Evolutionary conservation across 2,888 invertebrate genomes (phyloP), one percentile per base, ranked within the genome.

Genomic region (Pterostichus niger): DNA sequence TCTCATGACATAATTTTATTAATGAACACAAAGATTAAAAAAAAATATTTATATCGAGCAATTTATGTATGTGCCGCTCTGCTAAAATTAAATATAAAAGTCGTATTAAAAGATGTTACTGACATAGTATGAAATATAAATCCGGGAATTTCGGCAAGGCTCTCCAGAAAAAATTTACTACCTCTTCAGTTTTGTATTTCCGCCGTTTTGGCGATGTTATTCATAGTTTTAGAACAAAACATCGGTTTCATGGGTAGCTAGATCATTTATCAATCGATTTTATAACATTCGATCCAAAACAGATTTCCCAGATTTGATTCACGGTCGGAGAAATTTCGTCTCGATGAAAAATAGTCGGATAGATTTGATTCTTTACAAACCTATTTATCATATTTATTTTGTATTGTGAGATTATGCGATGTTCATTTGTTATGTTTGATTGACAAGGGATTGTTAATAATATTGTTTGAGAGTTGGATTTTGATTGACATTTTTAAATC

Each of bases 371-470:
- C 6, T 9, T 40, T 6, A 9, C 49, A 1, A n/a, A 49, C 2
- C n/a, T 49, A 49, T 49, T 49, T 13, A 49, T 49, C 49, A 49
- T 49, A 13, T 49, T 49, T 49, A 49, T 49, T 49, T 49, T 49
- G 49, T 49, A 9, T n/a, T 13, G n/a, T 49, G 49, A 1, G 13
- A 49, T 49, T 11, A 49, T 49, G 46, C 46, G 46, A 49, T 49
- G 49, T 49, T 49, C 49, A 49, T 49, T 49, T 49, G 49, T 49
- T 49, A 49, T 49, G 49, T 13, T 49, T 49, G 11, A 49, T 49
- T 10, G 49, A 49, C 49, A 49, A 5, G 13, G 49, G 49, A 11
- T 49, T 49, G 49, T 49, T 40, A 40, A 40, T 40, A 40, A 40
- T 40, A 9, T 9, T 40, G 40, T 40, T 40, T 40, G 40, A 5